Evolutionary conservation across 2,888 invertebrate species (phyloP).

Genomic region (Perizoma flavofasciatum): DNA sequence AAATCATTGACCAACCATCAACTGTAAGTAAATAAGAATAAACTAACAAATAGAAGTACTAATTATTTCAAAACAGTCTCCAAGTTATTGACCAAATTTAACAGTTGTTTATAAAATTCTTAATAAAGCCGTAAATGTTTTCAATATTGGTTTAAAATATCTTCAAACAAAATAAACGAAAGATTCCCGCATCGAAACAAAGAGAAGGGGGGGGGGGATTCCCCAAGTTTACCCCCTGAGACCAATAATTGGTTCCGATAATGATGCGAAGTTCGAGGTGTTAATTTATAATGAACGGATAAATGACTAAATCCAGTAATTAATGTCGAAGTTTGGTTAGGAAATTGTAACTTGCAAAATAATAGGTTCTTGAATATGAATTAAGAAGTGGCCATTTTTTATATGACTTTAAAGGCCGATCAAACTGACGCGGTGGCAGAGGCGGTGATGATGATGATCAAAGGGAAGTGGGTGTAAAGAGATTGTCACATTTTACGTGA

Average conservation of each 20-base stretch:
- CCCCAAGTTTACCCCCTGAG: constrained; percentile 33
- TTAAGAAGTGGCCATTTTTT: not conserved
- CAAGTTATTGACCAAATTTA: too few relatives aligned
- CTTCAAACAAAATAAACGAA: constrained; percentile 28
- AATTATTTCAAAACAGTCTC: too few relatives aligned
- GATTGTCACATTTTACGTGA: too few relatives aligned
- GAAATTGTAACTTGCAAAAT: constrained; percentile 15
- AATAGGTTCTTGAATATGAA: not conserved
- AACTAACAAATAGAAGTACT: too few relatives aligned
- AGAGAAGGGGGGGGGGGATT: constrained; percentile 34
- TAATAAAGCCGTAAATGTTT: not conserved
- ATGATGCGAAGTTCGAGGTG: constrained; percentile 39
- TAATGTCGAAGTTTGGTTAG: constrained; percentile 33
- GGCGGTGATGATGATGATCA: not conserved
- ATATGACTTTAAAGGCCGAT: too few relatives aligned
- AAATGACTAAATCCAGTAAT: constrained; percentile 36
- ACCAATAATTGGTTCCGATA: constrained; percentile 38
- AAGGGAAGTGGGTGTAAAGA: not conserved
- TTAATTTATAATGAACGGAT: constrained; percentile 43
- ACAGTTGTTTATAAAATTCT: too few relatives aligned
- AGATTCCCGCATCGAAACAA: constrained; percentile 27
- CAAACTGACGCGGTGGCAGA: too few relatives aligned
- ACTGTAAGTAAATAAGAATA: too few relatives aligned
- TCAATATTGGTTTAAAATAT: not conserved
- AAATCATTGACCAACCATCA: too few relatives aligned